Base-by-base conservation (phyloP, 2,797 vertebrate species). In the Eulemur mongoz region DNA sequence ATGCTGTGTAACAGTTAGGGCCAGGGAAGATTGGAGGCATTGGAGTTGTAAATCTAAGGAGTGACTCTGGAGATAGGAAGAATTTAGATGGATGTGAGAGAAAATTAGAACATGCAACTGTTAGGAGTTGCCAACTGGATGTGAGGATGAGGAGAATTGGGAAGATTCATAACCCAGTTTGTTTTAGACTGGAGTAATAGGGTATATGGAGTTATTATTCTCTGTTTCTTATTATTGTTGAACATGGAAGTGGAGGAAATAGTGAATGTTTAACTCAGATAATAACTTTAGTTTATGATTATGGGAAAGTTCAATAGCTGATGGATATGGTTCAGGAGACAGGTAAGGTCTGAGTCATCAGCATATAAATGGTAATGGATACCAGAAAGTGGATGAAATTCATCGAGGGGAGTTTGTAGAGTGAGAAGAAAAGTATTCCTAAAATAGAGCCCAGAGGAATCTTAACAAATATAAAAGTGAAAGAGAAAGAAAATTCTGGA, bases 201-300 rank as follows among this genome's bases (percentile, higher is more conserved):
- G 5, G 10, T 43, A 61, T 75, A 40, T 25, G 30, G 13, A 70
- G 15, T 82, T 73, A 30, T 10, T 25, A 52, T 38, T 63, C 48
- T 79, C 95, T 78, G 38, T 75, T 82, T 85, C 75, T 84, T 81
- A n/a, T 54, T 57, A 89, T 72, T 73, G 3, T 70, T 97, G 15
- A 59, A 50, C 27, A 54, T 85, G 13, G 23, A 15, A 35, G 11
- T 78, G n/a, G 18, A 45, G 23, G 9, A 91, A 48, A 40, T 84
- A 15, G 6, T 38, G 6, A 85, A 67, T 23, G 17, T 15, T 91
- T 91, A 88, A 67, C 40, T 73, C 12, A 52, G 30, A 63, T 70
- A n/a, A 82, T 76, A 75, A 35, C 17, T 70, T 78, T n/a, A 50
- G 17, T 75, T 85, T 54, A 2, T 61, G n/a, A 54, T 80, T 72